These are phyloP conservation scores for Periophthalmodon schlosseri DNA, from an alignment of 2,113 vertebrate genomes.

Conservation along the genomic window DNA sequence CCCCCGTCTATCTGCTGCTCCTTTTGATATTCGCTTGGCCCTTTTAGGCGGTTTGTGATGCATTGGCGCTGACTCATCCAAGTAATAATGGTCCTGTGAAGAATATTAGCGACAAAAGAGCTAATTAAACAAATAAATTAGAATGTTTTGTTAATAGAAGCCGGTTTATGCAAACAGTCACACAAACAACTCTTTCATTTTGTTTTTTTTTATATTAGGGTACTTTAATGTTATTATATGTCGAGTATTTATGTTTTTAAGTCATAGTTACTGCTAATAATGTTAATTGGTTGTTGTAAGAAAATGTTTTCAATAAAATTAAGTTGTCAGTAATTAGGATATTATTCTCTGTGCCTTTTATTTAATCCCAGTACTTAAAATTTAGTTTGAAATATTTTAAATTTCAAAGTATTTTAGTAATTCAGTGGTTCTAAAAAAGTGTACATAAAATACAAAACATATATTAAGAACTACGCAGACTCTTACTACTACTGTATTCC, in stretches of 20 bases:
- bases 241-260: too few species aligned
- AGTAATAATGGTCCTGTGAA: slow-evolving; percentile 39
- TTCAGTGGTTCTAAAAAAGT: neutral
- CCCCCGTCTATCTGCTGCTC: slow-evolving; percentile 25
- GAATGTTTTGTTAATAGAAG: neutral
- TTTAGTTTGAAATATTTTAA: neutral
- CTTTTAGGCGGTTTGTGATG: slow-evolving; percentile 14
- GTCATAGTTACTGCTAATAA: too few species aligned
- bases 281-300: too few species aligned
- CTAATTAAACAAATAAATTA: neutral
- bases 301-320: neutral
- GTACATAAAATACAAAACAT: neutral
- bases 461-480: neutral
- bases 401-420: neutral
- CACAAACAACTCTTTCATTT: neutral
- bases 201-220: neutral
- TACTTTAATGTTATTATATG: neutral
- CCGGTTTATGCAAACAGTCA: neutral
- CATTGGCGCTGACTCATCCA: slow-evolving; percentile 67
- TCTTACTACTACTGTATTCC: neutral
- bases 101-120: slow-evolving; percentile 10
- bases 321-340: too few species aligned
- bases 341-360: too few species aligned
- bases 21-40: slow-evolving; percentile 26
- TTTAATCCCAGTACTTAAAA: too few species aligned